Evolutionary conservation across 2,888 invertebrate species (phyloP).

Genomic region (Drosophila anceps): DNA sequence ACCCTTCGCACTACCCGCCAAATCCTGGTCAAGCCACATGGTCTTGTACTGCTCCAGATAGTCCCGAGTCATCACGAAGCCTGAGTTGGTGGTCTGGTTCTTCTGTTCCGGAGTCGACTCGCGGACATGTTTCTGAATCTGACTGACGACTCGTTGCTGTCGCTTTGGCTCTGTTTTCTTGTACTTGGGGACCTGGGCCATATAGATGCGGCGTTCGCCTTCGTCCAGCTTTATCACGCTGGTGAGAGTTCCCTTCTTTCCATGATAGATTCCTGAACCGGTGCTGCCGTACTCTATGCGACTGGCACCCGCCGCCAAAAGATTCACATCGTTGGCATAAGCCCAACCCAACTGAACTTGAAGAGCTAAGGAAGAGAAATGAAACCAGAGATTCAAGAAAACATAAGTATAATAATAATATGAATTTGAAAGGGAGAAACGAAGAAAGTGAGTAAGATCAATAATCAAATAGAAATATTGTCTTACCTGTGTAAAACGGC

Average conservation of each 20-base stretch:
- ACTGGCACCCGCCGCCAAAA: slow-evolving; percentile 90
- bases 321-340: slow-evolving; percentile 88
- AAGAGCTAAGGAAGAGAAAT: slow-evolving; percentile 77
- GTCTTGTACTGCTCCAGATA: slow-evolving; percentile 63
- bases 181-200: slow-evolving; percentile 76
- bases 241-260: slow-evolving; percentile 77
- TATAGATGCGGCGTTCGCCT: slow-evolving; percentile 73
- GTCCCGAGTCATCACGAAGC: slow-evolving; percentile 71
- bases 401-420: neutral
- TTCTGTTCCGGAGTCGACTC: neutral
- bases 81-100: neutral
- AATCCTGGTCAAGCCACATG: slow-evolving; percentile 23
- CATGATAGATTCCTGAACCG: slow-evolving; percentile 92
- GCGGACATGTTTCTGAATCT: neutral
- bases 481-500: slow-evolving; percentile 89
- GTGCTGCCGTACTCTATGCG: slow-evolving; percentile 87
- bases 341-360: slow-evolving; percentile 91
- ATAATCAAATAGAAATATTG: neutral
- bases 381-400: neutral
- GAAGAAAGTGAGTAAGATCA: neutral
- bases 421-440: neutral
- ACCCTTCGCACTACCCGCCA: neutral
- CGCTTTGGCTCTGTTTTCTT: neutral
- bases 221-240: slow-evolving; percentile 63
- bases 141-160: slow-evolving; percentile 1